These are phyloP conservation scores for Pseudopleuronectes americanus DNA, from an alignment of 2,797 vertebrate species.

Conservation along the genomic window DNA sequence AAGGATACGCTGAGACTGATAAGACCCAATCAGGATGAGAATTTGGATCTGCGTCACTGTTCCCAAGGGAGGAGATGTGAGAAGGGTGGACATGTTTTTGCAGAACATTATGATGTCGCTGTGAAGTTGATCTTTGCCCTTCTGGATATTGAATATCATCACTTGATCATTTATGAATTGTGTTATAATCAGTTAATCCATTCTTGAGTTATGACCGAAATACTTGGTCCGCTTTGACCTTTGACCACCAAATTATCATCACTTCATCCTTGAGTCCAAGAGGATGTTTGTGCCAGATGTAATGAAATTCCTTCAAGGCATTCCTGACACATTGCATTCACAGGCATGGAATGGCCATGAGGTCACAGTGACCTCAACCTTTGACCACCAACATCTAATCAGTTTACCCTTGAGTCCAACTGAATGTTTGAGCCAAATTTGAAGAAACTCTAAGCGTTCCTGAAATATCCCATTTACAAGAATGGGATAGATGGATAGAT, in stretches of 20 bases:
- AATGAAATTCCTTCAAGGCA: not conserved
- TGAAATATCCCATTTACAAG: too few relatives aligned
- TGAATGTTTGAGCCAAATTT: too few relatives aligned
- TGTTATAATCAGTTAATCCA: too few relatives aligned
- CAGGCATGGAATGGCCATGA: not conserved
- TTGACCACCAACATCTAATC: not conserved
- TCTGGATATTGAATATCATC: not conserved
- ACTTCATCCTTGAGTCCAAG: not conserved
- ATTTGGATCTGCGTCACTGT: not conserved
- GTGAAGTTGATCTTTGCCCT: not conserved
- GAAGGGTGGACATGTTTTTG: not conserved
- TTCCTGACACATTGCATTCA: not conserved
- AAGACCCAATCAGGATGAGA: not conserved
- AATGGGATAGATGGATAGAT: too few relatives aligned
- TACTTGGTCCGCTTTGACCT: not conserved
- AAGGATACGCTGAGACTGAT: conserved; percentile 4
- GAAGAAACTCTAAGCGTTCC: not conserved
- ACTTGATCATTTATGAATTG: not conserved
- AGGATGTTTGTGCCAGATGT: not conserved
- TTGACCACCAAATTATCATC: not conserved
- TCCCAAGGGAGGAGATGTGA: not conserved
- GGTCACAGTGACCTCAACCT: not conserved
- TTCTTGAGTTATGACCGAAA: too few relatives aligned
- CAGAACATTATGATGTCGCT: not conserved
- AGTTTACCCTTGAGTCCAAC: not conserved